Base-by-base conservation (phyloP, 2,888 invertebrate species). In the Anodontia alba region DNA sequence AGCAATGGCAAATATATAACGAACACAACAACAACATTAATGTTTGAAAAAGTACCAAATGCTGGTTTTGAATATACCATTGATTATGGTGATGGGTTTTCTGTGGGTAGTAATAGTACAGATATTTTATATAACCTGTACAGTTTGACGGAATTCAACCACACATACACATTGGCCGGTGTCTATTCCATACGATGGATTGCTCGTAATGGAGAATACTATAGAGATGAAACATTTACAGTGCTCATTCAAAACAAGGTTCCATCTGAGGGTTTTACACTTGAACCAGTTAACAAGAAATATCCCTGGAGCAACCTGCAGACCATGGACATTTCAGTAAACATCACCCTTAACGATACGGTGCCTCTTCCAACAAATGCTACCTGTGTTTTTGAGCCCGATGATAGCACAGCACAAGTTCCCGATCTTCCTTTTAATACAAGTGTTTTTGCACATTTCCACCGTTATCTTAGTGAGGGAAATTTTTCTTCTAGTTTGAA, bases 241-340 rank as follows among this genome's bases (percentile, higher is more conserved):
- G 74, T 85, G 36, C 74, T 80, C 8, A 76, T 85, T 23, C 85
- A 85, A 74, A 85, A 85, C 42, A 69, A 62, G n/a, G 76, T 85
- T 7, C 85, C 85, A 8, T 54, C 51, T 33, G 73, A 54, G 2
- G 71, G 70, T 17, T 85, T 49, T 38, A 68, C 71, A 7, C 51
- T 83, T 1, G 78, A 78, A 33, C 85, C 85, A 33, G 20, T 74
- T 8, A 66, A 57, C 10, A 76, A 72, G 66, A 85, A 85, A 68
- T 85, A 85, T 31, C 85, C 85, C 10, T 85, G 85, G 85, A 73
- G 71, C 17, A 80, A 80, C 31, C 57, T 85, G 17, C 85, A 85
- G 51, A 46, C 51, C 0, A 73, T 78, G 69, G 42, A 33, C 42
- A 75, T 85, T 38, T 29, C 76, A 0, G 42, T 83, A 0, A 85